Evolutionary conservation across 2,888 invertebrate genomes (phyloP).

Genomic region (Tipula vernalis): DNA sequence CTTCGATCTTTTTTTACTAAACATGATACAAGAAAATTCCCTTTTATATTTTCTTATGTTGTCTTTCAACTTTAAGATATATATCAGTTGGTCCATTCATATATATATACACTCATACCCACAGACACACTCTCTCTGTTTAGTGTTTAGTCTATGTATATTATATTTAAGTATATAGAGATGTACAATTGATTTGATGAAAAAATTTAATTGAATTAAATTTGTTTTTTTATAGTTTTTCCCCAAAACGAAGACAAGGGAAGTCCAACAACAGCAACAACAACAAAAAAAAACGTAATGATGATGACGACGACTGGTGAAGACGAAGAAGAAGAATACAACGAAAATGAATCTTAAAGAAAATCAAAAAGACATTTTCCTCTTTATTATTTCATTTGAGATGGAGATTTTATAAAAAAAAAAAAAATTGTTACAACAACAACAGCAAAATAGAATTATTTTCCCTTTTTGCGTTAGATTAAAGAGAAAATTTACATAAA

Average conservation of each 20-base stretch:
- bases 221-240: neutral
- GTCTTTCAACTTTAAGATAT: neutral
- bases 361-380: neutral
- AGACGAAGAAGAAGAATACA: neutral
- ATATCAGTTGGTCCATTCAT: neutral
- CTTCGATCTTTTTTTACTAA: neutral
- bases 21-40: neutral
- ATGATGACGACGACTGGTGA: neutral
- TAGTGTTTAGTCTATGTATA: neutral
- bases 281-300: neutral
- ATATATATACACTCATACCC: neutral
- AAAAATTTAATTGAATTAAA: neutral
- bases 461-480: neutral
- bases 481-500: neutral
- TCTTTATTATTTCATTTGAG: constrained; percentile 4
- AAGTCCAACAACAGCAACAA: neutral
- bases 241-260: neutral
- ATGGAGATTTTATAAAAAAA: neutral
- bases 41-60: neutral
- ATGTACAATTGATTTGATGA: neutral
- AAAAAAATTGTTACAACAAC: neutral
- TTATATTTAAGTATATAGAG: neutral
- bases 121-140: neutral
- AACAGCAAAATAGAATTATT: neutral
- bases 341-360: constrained; percentile 4